Evolutionary conservation across 2,113 vertebrate species (phyloP), one percentile per base, ranked within the genome.

Genomic region (Heterochromis multidens): DNA sequence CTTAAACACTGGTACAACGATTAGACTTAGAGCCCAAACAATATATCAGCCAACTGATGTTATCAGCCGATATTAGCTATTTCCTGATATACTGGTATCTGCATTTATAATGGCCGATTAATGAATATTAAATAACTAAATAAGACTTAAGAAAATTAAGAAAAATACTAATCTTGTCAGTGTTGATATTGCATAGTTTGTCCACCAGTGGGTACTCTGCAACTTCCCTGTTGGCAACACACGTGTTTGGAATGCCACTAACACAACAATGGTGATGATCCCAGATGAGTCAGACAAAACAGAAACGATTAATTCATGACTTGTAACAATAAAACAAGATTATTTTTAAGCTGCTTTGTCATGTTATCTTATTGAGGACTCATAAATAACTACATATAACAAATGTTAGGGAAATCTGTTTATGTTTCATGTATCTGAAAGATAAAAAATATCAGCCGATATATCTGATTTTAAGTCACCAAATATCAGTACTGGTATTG

Each of bases 181-280:
- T 40, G 37, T 40, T 40, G 37, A 40, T 4, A 40, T 4, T 40
- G 37, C 27, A 10, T 1, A 0, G 23, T 49, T 49, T 49, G 65
- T 49, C 19, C 46, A 12, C 23, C 27, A 49, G 2, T 11, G 23
- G 40, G 46, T 19, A 27, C 23, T 70, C 37, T 46, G 65, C 23
- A 70, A 27, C 23, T 27, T 46, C 40, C 40, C 0, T 19, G 9
- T 0, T 49, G 23, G 14, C 27, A 70, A 9, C 23, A 27, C 40
- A 46, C 14, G 11, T 4, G 65, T 16, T 70, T 4, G 40, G 40
- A 70, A 46, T 27, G 40, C 40, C 17, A 19, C 1, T 1, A 27
- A 70, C 9, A 7, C 65, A 49, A 4, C 16, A 40, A 3, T 46
- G 9, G n/a, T n/a, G n/a, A n/a, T 70, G 40, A 49, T 1, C 40